Percentiles rank a stretch among this genome's conserved stretches.
phyloP scores from a whole-genome alignment of 2,797 vertebrate species.

The Bucorvus abyssinicus region DNA sequence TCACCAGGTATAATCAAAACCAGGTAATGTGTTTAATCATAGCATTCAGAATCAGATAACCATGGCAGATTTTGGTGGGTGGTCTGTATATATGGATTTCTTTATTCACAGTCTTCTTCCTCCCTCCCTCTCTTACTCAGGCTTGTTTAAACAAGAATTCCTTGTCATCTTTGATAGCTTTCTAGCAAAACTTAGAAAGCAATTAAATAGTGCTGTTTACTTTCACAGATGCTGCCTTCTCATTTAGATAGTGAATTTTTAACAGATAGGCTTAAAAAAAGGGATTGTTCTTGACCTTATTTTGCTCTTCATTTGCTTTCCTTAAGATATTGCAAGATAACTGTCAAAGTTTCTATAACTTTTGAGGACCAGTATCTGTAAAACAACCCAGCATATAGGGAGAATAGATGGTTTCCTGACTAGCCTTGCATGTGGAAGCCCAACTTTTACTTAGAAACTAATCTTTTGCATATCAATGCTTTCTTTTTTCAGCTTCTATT shows the following conservation, averaged over 20 bases:
- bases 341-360: background rate
- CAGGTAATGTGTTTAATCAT: background rate
- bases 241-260: background rate
- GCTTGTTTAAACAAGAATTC: constrained; percentile 36
- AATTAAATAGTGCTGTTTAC: background rate
- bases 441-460: background rate
- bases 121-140: background rate
- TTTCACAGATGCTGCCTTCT: background rate
- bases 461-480: background rate
- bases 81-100: no score
- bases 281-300: constrained; percentile 10
- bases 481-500: background rate
- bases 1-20: constrained; percentile 1
- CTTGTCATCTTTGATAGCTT: background rate
- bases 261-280: background rate
- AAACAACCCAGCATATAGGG: background rate
- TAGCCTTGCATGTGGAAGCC: background rate
- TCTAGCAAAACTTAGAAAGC: background rate
- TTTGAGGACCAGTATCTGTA: background rate
- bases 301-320: constrained; percentile 26
- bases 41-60: background rate
- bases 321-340: constrained; percentile 2
- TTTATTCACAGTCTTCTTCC: constrained; percentile 8
- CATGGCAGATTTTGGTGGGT: constrained; percentile 4
- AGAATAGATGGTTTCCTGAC: background rate